Evolutionary conservation across 2,888 invertebrate species (phyloP).

Genomic region (Salticus scenicus): DNA sequence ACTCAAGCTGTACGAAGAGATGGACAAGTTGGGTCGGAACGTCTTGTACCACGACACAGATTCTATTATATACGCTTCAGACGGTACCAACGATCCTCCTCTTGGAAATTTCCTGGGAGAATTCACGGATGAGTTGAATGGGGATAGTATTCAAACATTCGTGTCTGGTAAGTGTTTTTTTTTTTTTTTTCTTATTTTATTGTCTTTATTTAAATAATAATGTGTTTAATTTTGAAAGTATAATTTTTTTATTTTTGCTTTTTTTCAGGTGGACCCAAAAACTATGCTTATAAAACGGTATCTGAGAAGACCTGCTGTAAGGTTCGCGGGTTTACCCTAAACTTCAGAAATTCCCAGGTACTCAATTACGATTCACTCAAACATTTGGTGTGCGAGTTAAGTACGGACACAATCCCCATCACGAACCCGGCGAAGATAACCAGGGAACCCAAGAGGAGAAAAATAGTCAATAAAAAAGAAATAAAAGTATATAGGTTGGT

Average conservation of each 20-base stretch:
- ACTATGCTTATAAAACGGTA: slow-evolving; percentile 7
- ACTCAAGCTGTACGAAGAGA: neutral
- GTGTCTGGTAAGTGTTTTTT: slow-evolving; percentile 23
- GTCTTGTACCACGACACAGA: slow-evolving; percentile 30
- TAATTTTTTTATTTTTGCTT: neutral
- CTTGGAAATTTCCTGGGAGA: slow-evolving; percentile 12
- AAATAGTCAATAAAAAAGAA: neutral
- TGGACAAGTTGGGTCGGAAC: slow-evolving; percentile 6
- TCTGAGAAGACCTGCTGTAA: slow-evolving; percentile 10
- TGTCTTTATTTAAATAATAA: too few species aligned
- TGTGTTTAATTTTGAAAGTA: neutral
- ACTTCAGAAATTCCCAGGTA: neutral
- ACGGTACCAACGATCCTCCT: slow-evolving; percentile 18
- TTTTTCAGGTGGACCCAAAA: slow-evolving; percentile 27
- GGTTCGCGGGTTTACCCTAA: neutral
- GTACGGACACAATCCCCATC: neutral
- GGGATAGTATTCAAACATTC: slow-evolving; percentile 17
- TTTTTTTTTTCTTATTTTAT: neutral
- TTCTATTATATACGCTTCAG: neutral
- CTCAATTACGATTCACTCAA: neutral
- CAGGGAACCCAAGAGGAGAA: neutral
- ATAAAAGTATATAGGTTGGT: neutral
- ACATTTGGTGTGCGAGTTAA: neutral
- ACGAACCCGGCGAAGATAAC: neutral
- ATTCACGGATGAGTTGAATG: slow-evolving; percentile 25